A percentile compares a stretch with the other conserved stretches of the same genome.
Conservation (phyloP, 1,140 invertebrate species). For the Ylistrum balloti region DNA sequence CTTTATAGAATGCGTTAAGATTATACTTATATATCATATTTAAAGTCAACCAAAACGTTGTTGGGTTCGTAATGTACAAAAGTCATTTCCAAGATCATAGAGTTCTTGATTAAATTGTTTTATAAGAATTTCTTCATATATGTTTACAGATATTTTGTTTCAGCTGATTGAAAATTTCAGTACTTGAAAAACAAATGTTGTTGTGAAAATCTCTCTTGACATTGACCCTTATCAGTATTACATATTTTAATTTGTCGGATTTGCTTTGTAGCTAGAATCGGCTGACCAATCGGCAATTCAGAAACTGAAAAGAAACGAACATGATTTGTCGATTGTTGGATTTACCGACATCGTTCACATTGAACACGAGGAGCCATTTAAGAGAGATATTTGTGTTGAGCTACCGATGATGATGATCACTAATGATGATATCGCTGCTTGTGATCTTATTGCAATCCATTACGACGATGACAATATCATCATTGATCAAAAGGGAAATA, state of each 20-base stretch:
- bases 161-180: no score
- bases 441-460: background rate
- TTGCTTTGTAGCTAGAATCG: background rate
- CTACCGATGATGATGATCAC: background rate
- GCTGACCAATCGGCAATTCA: background rate
- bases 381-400: background rate
- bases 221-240: no score
- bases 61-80: no score
- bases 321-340: background rate
- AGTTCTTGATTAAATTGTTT: no score
- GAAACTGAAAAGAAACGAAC: background rate
- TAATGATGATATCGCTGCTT: background rate
- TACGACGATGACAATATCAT: background rate
- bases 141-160: background rate
- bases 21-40: no score
- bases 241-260: no score
- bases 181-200: no score
- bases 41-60: no score
- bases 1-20: no score
- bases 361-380: background rate
- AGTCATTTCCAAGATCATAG: no score
- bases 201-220: no score
- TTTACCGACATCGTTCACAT: background rate
- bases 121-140: no score
- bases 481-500: conserved; percentile 25